These are phyloP conservation scores for Cephus spinipes DNA, from an alignment of 2,888 invertebrate genomes.

Conservation along the genomic window DNA sequence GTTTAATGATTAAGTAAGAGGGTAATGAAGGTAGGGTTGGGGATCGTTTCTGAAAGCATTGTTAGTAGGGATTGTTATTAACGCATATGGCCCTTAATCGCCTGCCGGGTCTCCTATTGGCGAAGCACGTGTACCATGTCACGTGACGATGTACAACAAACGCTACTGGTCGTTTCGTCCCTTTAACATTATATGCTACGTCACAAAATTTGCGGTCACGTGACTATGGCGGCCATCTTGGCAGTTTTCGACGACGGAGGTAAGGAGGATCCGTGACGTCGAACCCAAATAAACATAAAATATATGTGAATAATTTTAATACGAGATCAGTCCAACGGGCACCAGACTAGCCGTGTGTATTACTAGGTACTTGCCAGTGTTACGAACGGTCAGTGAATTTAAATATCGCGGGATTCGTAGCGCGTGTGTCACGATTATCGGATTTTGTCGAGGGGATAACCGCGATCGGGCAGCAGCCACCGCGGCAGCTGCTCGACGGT, in stretches of 20 bases:
- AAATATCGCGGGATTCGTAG: slow-evolving; percentile 50
- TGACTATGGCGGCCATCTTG: slow-evolving; percentile 55
- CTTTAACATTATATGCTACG: slow-evolving; percentile 54
- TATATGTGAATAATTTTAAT: slow-evolving; percentile 46
- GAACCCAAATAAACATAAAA: slow-evolving; percentile 54
- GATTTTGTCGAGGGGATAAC: slow-evolving; percentile 44
- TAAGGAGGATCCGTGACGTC: slow-evolving; percentile 59
- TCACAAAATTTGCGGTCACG: slow-evolving; percentile 58
- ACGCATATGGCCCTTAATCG: slow-evolving; percentile 42
- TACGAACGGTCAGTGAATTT: slow-evolving; percentile 50
- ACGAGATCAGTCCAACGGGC: slow-evolving; percentile 14
- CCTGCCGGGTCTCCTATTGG: slow-evolving; percentile 42
- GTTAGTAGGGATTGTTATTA: slow-evolving; percentile 26
- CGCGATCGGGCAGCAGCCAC: slow-evolving; percentile 39
- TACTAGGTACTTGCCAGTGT: slow-evolving; percentile 9
- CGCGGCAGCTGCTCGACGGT: slow-evolving; percentile 54
- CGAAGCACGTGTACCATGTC: slow-evolving; percentile 44
- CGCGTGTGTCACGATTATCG: slow-evolving; percentile 40
- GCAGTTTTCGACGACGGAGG: slow-evolving; percentile 58
- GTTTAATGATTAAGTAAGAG: too few relatives aligned
- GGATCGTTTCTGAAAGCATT: slow-evolving; percentile 7
- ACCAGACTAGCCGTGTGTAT: not conserved
- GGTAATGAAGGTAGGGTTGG: too few relatives aligned
- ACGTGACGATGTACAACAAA: slow-evolving; percentile 42
- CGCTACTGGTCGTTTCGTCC: slow-evolving; percentile 46